Percentiles rank a stretch among this genome's conserved stretches.
Evolutionary conservation across 2,888 invertebrate genomes (phyloP).

Genomic region (Clusia tigrina): DNA sequence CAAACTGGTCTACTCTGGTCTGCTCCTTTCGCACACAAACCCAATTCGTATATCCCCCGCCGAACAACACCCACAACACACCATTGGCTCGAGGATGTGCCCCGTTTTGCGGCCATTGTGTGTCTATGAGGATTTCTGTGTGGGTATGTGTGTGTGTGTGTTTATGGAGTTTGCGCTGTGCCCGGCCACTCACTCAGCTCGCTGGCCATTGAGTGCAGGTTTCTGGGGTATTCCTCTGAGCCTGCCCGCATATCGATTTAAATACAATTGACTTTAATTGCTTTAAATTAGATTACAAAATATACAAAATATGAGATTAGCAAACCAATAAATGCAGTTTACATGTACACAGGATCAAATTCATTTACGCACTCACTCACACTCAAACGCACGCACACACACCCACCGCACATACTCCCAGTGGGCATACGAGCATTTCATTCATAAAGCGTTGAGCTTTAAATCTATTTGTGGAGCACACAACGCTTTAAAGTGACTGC

Average conservation of each 20-base stretch:
- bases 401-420: too few species aligned
- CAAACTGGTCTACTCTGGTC: constrained; percentile 23
- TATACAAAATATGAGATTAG: constrained; percentile 30
- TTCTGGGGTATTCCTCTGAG: constrained; percentile 12
- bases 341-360: constrained; percentile 32
- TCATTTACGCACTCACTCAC: constrained; percentile 45
- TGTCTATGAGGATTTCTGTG: too few species aligned
- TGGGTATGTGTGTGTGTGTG: too few species aligned
- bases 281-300: constrained; percentile 34
- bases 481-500: too few species aligned
- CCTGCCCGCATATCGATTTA: constrained; percentile 19
- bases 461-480: too few species aligned
- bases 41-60: too few species aligned
- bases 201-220: constrained; percentile 13
- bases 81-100: constrained; percentile 36
- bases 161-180: constrained; percentile 46
- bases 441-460: too few species aligned
- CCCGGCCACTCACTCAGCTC: constrained; percentile 38
- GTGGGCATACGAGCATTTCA: too few species aligned
- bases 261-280: constrained; percentile 37
- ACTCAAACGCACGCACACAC: too few species aligned
- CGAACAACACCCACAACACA: constrained; percentile 29
- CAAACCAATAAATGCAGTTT: constrained; percentile 30
- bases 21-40: too few species aligned
- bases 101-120: neutral